Conservation (phyloP, 2,113 vertebrate genomes). For the Nicator chloris region DNA sequence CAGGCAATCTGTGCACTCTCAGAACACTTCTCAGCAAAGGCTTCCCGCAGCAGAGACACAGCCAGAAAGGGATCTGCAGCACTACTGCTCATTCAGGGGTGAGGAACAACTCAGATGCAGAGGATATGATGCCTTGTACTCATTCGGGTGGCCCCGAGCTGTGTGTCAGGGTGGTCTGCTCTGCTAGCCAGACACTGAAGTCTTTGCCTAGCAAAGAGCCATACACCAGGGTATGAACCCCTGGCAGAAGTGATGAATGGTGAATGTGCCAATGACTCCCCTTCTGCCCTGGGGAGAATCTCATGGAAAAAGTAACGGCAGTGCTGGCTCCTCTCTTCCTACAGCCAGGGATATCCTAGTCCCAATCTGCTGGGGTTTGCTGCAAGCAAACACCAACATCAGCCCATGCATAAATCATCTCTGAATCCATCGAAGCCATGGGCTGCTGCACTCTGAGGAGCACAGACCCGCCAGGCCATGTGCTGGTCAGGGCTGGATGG, state of each 20-base stretch:
- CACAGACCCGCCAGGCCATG: fast-evolving
- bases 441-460: background rate
- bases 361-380: background rate
- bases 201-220: background rate
- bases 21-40: background rate
- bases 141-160: background rate
- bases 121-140: background rate
- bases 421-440: background rate
- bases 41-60: background rate
- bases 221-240: too few relatives aligned
- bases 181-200: background rate
- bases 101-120: background rate
- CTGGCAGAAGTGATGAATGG: background rate
- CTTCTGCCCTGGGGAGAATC: background rate
- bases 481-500: background rate
- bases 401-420: fast-evolving
- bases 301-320: background rate
- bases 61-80: background rate
- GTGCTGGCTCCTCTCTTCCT: background rate
- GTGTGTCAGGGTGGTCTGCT: background rate
- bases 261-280: background rate
- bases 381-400: background rate
- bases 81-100: background rate
- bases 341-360: background rate
- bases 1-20: fast-evolving